Conservation (phyloP, 2,888 invertebrate species). For the Philopedon plagiatum region DNA sequence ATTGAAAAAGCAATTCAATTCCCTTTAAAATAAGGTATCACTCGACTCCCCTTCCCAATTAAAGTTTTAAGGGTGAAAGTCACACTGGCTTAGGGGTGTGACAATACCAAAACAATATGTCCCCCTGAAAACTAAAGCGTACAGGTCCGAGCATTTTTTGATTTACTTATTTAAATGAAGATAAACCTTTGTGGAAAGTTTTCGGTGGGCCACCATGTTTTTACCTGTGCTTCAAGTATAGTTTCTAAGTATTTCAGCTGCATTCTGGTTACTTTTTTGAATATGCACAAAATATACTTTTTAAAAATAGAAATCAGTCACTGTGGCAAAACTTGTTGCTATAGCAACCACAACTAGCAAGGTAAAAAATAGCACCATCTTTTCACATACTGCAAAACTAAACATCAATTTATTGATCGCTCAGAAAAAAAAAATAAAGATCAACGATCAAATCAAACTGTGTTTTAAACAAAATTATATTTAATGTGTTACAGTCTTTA, state of each 20-base stretch:
- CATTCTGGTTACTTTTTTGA: constrained; percentile 71
- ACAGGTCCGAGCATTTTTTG: too few species aligned
- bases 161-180: too few species aligned
- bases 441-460: neutral
- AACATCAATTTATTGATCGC: neutral
- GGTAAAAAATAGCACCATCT: neutral
- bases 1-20: too few species aligned
- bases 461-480: constrained; percentile 15
- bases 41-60: too few species aligned
- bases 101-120: too few species aligned
- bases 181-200: too few species aligned
- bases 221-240: constrained; percentile 82
- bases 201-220: too few species aligned
- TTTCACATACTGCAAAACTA: neutral
- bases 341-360: constrained; percentile 18
- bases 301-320: neutral
- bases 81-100: too few species aligned
- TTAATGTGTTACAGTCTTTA: constrained; percentile 32
- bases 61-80: too few species aligned
- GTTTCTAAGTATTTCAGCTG: constrained; percentile 87
- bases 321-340: constrained; percentile 26
- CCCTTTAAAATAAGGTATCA: too few species aligned
- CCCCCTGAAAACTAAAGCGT: too few species aligned
- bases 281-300: neutral
- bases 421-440: neutral